These are phyloP conservation scores for Perdita meconis DNA, from an alignment of 2,888 invertebrate species.

Conservation along the genomic window DNA sequence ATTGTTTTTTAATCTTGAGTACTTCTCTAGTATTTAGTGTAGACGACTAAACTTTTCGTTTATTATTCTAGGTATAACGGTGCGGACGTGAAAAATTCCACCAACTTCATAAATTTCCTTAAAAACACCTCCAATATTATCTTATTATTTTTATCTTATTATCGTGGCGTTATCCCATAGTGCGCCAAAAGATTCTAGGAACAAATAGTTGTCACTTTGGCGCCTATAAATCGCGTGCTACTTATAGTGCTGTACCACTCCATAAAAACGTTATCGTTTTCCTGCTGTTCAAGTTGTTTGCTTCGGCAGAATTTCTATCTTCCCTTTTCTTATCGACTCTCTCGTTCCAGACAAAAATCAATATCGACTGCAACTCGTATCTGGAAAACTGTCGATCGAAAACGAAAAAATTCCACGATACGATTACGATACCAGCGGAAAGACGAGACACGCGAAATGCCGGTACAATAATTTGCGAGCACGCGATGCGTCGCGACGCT, in stretches of 20 bases:
- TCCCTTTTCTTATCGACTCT: neutral
- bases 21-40: too few species aligned
- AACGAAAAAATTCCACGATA: neutral
- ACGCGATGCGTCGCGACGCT: slow-evolving; percentile 16
- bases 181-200: neutral
- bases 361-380: neutral
- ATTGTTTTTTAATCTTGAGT: too few species aligned
- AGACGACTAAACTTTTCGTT: too few species aligned
- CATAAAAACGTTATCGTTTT: neutral
- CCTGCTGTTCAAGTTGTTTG: neutral
- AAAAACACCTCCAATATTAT: too few species aligned
- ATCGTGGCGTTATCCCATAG: too few species aligned
- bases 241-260: neutral
- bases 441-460: neutral
- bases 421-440: neutral
- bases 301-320: neutral
- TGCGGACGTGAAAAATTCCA: too few species aligned
- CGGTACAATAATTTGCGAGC: slow-evolving; percentile 17
- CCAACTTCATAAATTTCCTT: too few species aligned
- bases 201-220: neutral
- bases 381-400: neutral
- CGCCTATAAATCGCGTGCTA: neutral
- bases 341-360: neutral
- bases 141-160: too few species aligned
- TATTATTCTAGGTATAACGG: too few species aligned